A percentile compares a stretch with the other conserved stretches of the same genome.
These are phyloP conservation scores for Bombus impatiens DNA, from an alignment of 1,140 invertebrate species.

Conservation along the genomic window DNA sequence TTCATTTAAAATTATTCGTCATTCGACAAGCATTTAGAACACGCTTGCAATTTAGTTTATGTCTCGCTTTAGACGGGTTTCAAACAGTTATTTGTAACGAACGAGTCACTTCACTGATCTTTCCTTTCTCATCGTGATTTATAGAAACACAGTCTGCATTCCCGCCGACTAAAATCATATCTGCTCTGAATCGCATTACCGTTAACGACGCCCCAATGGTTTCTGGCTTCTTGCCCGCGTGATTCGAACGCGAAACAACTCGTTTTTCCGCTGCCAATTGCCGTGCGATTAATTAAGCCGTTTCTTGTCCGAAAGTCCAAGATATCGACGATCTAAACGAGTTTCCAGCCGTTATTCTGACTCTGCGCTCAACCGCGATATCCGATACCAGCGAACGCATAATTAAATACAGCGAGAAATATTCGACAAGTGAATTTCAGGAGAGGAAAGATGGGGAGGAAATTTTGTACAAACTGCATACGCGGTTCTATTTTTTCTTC, in stretches of 20 bases:
- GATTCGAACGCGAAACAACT: neutral
- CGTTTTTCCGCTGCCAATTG: neutral
- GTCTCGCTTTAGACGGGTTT: constrained; percentile 22
- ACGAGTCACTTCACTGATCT: neutral
- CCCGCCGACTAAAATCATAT: neutral
- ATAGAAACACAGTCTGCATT: neutral
- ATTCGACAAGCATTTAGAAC: neutral
- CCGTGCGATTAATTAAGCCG: neutral
- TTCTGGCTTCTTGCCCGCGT: neutral
- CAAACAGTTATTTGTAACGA: neutral
- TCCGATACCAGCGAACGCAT: neutral
- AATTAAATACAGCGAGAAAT: constrained; percentile 4
- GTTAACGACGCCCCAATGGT: neutral
- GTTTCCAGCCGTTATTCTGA: neutral
- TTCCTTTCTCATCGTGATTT: neutral
- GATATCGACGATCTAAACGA: neutral
- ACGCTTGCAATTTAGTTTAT: neutral
- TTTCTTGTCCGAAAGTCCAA: neutral
- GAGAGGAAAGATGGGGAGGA: neutral
- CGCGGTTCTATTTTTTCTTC: neutral
- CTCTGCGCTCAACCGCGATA: neutral
- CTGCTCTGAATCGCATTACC: neutral
- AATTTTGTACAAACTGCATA: neutral
- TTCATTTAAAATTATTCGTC: neutral
- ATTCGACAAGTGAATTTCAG: neutral